Base-by-base conservation (phyloP, 2,888 invertebrate genomes). In the Tridacna gigas region DNA sequence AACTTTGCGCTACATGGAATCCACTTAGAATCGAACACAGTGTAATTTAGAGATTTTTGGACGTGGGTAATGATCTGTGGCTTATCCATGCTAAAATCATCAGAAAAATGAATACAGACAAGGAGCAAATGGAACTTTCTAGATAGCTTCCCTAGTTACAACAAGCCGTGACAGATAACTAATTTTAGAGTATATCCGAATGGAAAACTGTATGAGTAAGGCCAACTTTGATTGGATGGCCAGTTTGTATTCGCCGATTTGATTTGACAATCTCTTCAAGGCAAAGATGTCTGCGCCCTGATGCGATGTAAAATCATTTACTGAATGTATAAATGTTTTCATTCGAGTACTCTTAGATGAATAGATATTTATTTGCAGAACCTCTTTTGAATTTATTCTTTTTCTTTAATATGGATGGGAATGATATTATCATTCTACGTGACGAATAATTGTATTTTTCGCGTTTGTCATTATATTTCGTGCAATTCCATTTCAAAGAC, bases 1-100 rank as follows among this genome's bases (percentile, higher is more conserved):
- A 99, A 98, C 95, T 98, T 98, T 0, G 99, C 97, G 4, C 98
- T 98, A 93, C 97, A 97, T 0, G 99, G 99, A 91, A 99, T 97
- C 99, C 99, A 99, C 95, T 97, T 98, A n/a, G 97, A 96, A 93
- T 99, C 99, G 94, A 97, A 98, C 37, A 98, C 95, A 0, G 98
- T 97, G 95, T 97, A 98, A 93, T 97, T 96, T 0, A 98, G 95
- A 28, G 97, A 96, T 94, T 97, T 97, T 93, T 98, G 97, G 56
- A 97, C 96, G 93, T 98, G 98, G 80, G 97, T 96, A 90, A 99
- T 97, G 91, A 99, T 97, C 95, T 98, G 98, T 0, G 98, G 98
- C 90, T 98, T 98, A 86, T 97, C 97, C 95, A 97, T 96, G 47
- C 76, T 86, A 26, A 25, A 56, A 18, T 51, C 37, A 26, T 20